These are phyloP conservation scores for Lagodon rhomboides DNA, from an alignment of 2,797 vertebrate genomes.

Conservation along the genomic window DNA sequence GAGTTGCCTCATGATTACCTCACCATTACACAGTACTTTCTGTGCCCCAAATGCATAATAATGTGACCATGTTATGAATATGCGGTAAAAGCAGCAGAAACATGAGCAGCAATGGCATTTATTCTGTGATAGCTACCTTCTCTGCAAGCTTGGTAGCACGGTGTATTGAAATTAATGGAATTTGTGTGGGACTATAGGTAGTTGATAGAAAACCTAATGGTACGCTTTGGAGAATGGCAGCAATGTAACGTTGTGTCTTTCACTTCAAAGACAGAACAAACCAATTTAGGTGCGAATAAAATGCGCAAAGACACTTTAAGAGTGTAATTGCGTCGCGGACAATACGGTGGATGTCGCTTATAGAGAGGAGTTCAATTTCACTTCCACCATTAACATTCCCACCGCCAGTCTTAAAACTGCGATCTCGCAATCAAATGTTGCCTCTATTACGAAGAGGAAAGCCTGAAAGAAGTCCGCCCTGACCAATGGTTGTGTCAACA, in stretches of 20 bases:
- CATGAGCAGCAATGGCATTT: neutral
- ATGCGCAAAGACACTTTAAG: neutral
- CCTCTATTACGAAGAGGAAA: neutral
- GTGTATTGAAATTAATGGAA: neutral
- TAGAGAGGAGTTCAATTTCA: neutral
- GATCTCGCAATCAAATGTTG: constrained; percentile 4
- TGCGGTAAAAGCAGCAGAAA: neutral
- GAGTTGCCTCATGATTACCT: neutral
- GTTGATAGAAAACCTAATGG: neutral
- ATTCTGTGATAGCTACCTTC: neutral
- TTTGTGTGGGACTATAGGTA: neutral
- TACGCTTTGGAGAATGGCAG: neutral
- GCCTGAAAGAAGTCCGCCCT: neutral
- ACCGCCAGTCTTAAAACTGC: neutral
- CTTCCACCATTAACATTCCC: neutral
- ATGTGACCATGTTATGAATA: neutral
- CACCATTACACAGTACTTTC: neutral
- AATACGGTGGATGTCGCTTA: neutral
- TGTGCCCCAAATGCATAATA: neutral
- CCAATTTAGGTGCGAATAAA: neutral
- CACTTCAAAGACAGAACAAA: neutral
- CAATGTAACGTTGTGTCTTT: neutral
- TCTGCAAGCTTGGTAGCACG: neutral
- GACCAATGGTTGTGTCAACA: constrained; percentile 23
- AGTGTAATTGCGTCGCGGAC: neutral